A percentile compares a stretch with the other conserved stretches of the same genome.
Conservation (phyloP, 2,797 vertebrate species). For the Merluccius polli region DNA sequence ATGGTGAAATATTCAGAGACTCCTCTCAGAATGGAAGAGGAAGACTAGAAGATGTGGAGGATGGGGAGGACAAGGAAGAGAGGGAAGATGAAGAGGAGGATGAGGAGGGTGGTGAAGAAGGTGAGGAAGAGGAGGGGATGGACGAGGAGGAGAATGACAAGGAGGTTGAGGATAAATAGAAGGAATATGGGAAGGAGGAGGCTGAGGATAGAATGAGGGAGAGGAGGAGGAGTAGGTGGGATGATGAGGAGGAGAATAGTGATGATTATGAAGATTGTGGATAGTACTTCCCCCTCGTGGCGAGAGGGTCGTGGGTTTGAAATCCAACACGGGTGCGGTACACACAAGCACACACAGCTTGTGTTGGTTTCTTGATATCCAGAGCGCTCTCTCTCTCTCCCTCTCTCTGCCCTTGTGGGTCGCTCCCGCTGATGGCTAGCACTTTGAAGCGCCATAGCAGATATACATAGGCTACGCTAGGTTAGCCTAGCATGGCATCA, state of each 20-base stretch:
- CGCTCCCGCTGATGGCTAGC: neutral
- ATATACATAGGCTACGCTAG: neutral
- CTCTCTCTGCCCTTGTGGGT: neutral
- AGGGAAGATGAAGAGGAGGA: neutral
- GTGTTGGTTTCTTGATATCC: slow-evolving; percentile 66
- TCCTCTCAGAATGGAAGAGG: neutral
- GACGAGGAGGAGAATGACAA: too few species aligned
- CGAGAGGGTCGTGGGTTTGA: neutral
- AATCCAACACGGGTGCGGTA: slow-evolving; percentile 7
- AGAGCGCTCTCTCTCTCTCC: slow-evolving; percentile 49
- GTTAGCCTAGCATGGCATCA: neutral
- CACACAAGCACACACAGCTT: neutral
- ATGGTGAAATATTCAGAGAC: slow-evolving; percentile 79
- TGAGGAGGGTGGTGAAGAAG: neutral
- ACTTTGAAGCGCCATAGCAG: neutral
- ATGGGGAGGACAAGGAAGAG: too few species aligned
- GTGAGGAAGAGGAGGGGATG: too few species aligned
- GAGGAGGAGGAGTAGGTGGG: neutral
- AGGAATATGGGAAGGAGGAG: neutral
- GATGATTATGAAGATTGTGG: slow-evolving; percentile 15
- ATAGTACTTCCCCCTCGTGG: neutral
- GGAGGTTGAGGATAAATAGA: neutral
- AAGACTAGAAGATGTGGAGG: neutral
- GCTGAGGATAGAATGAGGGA: neutral
- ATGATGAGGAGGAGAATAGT: slow-evolving; percentile 19